phyloP scores from a whole-genome alignment of 2,113 vertebrate genomes.

The Macaca mulatta region DNA sequence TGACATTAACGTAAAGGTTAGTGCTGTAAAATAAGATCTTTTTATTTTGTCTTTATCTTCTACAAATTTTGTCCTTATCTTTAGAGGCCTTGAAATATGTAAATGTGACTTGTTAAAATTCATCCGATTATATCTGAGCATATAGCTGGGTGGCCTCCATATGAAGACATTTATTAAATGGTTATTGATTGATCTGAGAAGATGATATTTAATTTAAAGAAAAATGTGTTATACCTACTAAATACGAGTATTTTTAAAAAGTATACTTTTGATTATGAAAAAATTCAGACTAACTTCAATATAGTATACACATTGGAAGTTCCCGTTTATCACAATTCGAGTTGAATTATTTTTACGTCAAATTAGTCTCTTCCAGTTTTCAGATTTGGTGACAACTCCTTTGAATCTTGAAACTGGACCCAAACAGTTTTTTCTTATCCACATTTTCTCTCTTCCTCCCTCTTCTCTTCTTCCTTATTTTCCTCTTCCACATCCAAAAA shows the following conservation, averaged over 20 bases:
- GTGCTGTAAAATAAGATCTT: neutral
- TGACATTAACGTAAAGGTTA: neutral
- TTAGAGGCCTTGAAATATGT: neutral
- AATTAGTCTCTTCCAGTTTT: conserved; percentile 69
- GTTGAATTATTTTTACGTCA: conserved; percentile 53
- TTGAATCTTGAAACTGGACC: neutral
- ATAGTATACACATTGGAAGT: conserved; percentile 56
- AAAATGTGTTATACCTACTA: neutral
- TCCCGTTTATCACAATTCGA: conserved; percentile 71
- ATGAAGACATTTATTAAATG: neutral
- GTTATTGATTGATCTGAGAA: neutral
- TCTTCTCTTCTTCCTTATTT: neutral
- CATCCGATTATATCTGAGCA: neutral
- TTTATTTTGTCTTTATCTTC: neutral
- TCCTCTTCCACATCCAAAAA: neutral
- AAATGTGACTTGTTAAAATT: neutral
- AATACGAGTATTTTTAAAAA: neutral
- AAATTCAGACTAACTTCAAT: conserved; percentile 33
- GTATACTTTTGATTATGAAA: conserved; percentile 30
- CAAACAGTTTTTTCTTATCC: neutral
- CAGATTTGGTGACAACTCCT: conserved; percentile 60
- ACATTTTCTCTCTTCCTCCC: too few species aligned
- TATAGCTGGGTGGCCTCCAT: neutral
- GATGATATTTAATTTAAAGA: neutral
- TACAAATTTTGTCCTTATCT: neutral